A percentile compares a stretch with the other conserved stretches of the same genome.
These are phyloP conservation scores for human (Homo sapiens) DNA, from an alignment of 2,113 vertebrate species.

Conservation along the genomic window GRCh38 chr6:120454501-120455000, in stretches of 20 bases:
- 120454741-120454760: not conserved
- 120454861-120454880: constrained; percentile 69
- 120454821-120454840: constrained; percentile 66
- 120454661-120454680: constrained; percentile 12
- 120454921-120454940: constrained; percentile 79
- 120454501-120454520: constrained; percentile 1
- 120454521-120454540: not conserved
- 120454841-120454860: constrained; percentile 46
- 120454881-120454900: constrained; percentile 82
- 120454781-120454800: constrained; percentile 42
- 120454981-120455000: constrained; percentile 80
- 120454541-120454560: not conserved
- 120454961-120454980: constrained; percentile 83
- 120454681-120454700: constrained; percentile 37
- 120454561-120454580: not conserved
- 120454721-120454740: constrained; percentile 4
- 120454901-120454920: constrained; percentile 81
- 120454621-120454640: not conserved
- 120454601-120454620: not conserved
- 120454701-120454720: constrained; percentile 53
- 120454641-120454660: not conserved
- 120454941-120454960: constrained; percentile 78
- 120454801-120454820: constrained; percentile 52
- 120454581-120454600: not conserved
- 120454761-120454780: constrained; percentile 59